phyloP scores from a whole-genome alignment of 2,797 vertebrate genomes.

The Mormyrus hasselquistii region DNA sequence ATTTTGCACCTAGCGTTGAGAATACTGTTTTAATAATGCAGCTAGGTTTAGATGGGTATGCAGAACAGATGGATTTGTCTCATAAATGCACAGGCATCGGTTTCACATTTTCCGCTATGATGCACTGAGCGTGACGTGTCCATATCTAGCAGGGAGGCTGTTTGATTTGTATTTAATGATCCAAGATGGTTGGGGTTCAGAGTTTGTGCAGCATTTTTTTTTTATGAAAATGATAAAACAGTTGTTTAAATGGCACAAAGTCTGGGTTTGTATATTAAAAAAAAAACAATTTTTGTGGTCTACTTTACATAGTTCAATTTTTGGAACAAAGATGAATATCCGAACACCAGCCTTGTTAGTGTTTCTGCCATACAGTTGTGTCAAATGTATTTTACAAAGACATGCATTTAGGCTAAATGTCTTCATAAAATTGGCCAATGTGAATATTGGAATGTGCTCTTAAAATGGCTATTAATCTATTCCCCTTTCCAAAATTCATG shows the following conservation, averaged over 20 bases:
- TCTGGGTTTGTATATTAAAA: background rate
- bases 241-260: background rate
- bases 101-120: background rate
- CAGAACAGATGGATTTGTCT: conserved; percentile 2
- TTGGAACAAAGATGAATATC: background rate
- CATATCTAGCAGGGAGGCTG: background rate
- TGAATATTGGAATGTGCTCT: background rate
- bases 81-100: background rate
- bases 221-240: too few species aligned
- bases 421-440: background rate
- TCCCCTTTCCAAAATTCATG: background rate
- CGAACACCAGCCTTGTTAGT: background rate
- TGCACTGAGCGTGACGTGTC: background rate
- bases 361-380: background rate
- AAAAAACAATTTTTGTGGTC: background rate
- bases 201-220: background rate
- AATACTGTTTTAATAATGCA: background rate
- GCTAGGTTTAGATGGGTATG: background rate
- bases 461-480: background rate
- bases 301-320: background rate
- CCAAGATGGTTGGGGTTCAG: background rate
- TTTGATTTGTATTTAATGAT: conserved; percentile 13
- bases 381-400: background rate
- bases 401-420: background rate
- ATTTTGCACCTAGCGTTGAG: background rate